phyloP scores from a whole-genome alignment of 2,113 vertebrate genomes.

The Ellobius talpinus region DNA sequence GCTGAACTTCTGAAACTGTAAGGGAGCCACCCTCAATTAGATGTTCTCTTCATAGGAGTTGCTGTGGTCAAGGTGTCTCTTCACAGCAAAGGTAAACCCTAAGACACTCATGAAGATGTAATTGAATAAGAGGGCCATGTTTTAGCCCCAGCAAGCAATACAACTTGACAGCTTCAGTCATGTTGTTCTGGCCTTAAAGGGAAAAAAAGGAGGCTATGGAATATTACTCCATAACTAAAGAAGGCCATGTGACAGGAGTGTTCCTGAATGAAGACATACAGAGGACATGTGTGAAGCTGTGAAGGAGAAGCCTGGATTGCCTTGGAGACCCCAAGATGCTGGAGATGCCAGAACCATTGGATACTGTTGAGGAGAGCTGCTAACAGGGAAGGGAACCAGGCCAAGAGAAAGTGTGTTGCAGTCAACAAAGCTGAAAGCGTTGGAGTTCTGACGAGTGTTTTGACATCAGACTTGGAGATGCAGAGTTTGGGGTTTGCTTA shows the following conservation, averaged over 20 bases:
- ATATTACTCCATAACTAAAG: not conserved
- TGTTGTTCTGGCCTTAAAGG: not conserved
- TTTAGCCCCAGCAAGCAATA: not conserved
- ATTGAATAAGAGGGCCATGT: not conserved
- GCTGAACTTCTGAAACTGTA: too few relatives aligned
- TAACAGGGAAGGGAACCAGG: not conserved
- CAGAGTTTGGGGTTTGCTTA: not conserved
- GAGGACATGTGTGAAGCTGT: not conserved
- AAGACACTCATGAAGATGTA: not conserved
- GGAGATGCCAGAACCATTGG: not conserved
- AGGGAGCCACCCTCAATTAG: too few relatives aligned
- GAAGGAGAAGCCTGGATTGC: not conserved
- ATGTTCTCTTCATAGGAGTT: too few relatives aligned
- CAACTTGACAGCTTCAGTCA: not conserved
- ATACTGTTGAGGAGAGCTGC: not conserved
- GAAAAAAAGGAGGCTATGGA: not conserved
- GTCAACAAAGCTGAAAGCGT: not conserved
- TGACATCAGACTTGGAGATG: not conserved
- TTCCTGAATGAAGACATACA: not conserved
- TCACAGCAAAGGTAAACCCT: too few relatives aligned
- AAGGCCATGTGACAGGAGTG: not conserved
- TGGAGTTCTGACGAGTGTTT: not conserved
- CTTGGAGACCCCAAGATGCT: not conserved
- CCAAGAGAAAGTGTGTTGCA: not conserved
- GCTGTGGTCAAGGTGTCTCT: too few relatives aligned